Evolutionary conservation across 2,888 invertebrate genomes (phyloP), one percentile per base, ranked within the genome.

Genomic region (Eustalomyia histrio): DNA sequence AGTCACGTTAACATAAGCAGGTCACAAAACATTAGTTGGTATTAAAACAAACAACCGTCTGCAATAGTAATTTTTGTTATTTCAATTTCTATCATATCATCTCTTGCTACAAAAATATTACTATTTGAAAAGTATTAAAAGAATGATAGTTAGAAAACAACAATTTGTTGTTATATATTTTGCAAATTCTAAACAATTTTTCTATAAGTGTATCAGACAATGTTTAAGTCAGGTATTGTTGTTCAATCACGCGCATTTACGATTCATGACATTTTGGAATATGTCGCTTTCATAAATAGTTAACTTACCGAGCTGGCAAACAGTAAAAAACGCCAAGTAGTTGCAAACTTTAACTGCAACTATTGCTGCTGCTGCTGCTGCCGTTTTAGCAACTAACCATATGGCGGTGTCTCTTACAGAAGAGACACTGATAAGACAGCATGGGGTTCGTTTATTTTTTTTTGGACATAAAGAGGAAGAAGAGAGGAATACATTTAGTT

Each of bases 181-280:
- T 39, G 1, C n/a, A 47, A 24, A 5, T 16, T 21, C 7, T 6
- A 29, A 29, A 29, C 7, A 29, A 6, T 29, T 1, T 74, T 73
- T 76, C 55, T 58, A 14, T 0, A 1, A 53, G 69, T 79, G 74
- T 60, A 74, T 58, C 10, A 14, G 9, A n/a, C 67, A 35, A 78
- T 67, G 68, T 76, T 65, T 65, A 53, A 72, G 55, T 73, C 71
- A 76, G 75, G 74, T 81, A 83, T 82, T 83, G 82, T 83, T 76
- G 79, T 76, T 80, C 83, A 83, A 81, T 83, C 83, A 81, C 76
- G 83, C 80, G 79, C 74, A 69, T 74, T 78, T 81, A 78, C 78
- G 60, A 71, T 78, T 78, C 81, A 81, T 81, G 81, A 81, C 81
- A 81, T 81, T 81, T 78, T 71, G 78, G 81, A 78, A 81, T 58